Conservation (phyloP, 2,113 vertebrate genomes). For the Colius striatus region DNA sequence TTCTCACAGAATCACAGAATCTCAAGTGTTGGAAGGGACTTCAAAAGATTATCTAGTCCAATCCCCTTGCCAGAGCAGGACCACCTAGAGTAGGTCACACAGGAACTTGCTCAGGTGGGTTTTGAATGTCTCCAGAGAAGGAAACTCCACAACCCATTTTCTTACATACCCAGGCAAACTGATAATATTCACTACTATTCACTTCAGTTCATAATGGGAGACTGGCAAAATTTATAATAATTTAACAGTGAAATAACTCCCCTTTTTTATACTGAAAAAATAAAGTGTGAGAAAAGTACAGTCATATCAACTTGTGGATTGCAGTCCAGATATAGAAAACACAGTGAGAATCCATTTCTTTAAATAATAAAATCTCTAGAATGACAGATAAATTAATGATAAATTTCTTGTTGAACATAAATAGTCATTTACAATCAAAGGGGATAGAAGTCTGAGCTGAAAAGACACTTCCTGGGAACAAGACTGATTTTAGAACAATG, state of each 20-base stretch:
- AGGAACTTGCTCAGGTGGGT: no score
- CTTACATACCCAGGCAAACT: rapidly evolving
- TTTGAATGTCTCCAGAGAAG: no score
- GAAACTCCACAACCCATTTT: no score
- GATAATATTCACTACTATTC: background rate
- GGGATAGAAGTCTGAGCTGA: background rate
- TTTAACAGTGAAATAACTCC: background rate
- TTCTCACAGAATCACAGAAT: no score
- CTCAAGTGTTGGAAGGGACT: no score
- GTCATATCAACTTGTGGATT: rapidly evolving
- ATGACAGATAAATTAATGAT: background rate
- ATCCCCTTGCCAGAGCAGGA: no score
- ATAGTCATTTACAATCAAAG: rapidly evolving
- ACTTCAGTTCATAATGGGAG: background rate
- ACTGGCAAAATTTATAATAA: background rate
- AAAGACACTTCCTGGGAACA: background rate
- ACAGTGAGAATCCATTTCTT: background rate
- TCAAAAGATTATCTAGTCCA: no score
- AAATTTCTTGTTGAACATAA: background rate
- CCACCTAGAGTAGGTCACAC: no score
- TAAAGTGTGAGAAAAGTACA: background rate
- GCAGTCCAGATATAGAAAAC: background rate
- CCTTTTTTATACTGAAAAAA: background rate
- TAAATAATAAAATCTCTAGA: background rate
- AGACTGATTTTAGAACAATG: background rate